Evolutionary conservation across 2,113 vertebrate species (phyloP).

Genomic region (human): DNA sequence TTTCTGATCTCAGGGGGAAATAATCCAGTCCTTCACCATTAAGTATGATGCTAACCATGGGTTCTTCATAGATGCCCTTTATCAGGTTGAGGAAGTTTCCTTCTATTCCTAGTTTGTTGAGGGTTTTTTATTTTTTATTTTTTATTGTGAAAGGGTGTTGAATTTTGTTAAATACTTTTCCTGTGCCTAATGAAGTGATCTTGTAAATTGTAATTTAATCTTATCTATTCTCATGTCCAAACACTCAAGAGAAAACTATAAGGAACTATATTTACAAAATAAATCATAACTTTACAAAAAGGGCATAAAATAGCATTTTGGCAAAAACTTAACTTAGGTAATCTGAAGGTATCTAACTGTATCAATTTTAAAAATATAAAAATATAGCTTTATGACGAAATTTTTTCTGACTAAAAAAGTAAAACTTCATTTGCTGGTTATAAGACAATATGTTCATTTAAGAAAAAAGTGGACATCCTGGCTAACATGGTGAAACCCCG

Average conservation of each 20-base stretch:
- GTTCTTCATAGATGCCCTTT: neutral
- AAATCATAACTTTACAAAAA: constrained; percentile 16
- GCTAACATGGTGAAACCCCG: too few relatives aligned
- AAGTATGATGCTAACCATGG: neutral
- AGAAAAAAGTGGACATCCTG: constrained; percentile 18
- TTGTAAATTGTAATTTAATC: neutral
- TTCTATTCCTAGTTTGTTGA: neutral
- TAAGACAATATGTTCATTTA: constrained; percentile 41
- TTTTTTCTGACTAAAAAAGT: constrained; percentile 46
- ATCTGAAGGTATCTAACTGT: constrained; percentile 35
- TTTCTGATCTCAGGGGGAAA: neutral
- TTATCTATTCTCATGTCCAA: neutral
- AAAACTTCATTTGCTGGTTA: constrained; percentile 48
- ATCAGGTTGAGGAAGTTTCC: neutral
- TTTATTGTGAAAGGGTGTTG: neutral
- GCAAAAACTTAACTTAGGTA: constrained; percentile 39
- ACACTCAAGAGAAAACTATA: neutral
- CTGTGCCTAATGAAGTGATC: neutral
- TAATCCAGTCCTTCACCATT: neutral
- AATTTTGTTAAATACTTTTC: neutral
- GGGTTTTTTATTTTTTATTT: neutral
- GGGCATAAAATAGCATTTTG: constrained; percentile 35
- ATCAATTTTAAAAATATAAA: constrained; percentile 48
- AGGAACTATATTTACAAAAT: neutral
- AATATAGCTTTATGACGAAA: constrained; percentile 26